These are phyloP conservation scores for Oscheius sp. DNA, from an alignment of 1,140 invertebrate genomes.

Conservation along the genomic window DNA sequence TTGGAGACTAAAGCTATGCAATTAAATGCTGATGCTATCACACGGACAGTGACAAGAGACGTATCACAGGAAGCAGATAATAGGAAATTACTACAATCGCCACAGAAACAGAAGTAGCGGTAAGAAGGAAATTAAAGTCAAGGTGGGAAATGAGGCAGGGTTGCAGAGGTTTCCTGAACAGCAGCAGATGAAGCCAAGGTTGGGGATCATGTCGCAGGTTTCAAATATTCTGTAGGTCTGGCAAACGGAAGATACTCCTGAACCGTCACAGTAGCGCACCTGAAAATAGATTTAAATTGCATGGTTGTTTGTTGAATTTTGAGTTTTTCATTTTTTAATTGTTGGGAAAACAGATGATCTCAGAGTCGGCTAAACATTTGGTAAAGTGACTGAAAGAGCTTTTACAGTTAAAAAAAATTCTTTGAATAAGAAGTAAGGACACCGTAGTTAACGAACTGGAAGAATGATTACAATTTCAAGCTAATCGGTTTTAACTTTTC, in stretches of 20 bases:
- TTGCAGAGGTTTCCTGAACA: conserved; percentile 57
- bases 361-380: no score
- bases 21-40: no score
- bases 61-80: neutral
- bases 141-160: neutral
- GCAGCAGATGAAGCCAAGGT: conserved; percentile 56
- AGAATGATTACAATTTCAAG: no score
- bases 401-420: no score
- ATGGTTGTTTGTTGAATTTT: neutral
- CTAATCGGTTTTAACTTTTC: no score
- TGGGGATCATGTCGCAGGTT: conserved; percentile 53
- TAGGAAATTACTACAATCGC: no score
- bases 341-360: no score
- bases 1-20: neutral
- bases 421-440: no score
- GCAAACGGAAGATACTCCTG: conserved; percentile 56
- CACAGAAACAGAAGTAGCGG: no score
- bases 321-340: neutral
- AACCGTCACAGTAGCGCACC: conserved; percentile 59
- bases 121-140: no score
- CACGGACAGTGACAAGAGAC: neutral
- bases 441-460: no score
- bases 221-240: conserved; percentile 55
- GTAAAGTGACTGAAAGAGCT: no score
- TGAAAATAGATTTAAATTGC: conserved; percentile 19